A percentile compares a stretch with the other conserved stretches of the same genome.
Conservation (phyloP, 2,797 vertebrate genomes). For the Notoglanidium macrostoma region DNA sequence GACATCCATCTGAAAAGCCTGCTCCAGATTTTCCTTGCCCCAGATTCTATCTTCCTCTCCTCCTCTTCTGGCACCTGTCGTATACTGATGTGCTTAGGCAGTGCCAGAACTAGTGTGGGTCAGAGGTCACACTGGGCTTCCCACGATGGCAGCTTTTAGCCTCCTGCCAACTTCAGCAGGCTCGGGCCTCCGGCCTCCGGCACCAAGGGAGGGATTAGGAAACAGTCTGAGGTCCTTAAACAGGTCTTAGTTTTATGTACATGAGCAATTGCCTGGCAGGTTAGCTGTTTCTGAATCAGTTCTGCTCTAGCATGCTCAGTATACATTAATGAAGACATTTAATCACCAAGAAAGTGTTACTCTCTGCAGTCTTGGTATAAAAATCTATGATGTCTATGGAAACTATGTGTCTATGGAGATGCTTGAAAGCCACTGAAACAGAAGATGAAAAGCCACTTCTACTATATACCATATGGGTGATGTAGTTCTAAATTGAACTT, state of each 20-base stretch:
- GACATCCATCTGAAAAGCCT: conserved; percentile 59
- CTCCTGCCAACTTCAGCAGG: conserved; percentile 72
- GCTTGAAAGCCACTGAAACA: too few relatives aligned
- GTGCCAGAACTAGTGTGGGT: conserved; percentile 65
- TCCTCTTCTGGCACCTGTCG: conserved; percentile 55
- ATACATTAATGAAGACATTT: conserved; percentile 6
- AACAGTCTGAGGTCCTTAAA: conserved; percentile 67
- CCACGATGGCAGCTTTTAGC: conserved; percentile 74
- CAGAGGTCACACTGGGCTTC: conserved; percentile 71
- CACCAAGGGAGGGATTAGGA: conserved; percentile 69
- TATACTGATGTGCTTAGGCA: conserved; percentile 59
- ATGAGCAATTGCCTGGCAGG: conserved; percentile 29
- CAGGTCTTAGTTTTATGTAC: conserved; percentile 51
- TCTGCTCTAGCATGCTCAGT: conserved; percentile 28
- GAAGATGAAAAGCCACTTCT: background rate
- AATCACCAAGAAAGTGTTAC: background rate
- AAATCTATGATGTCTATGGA: background rate
- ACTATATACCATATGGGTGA: background rate
- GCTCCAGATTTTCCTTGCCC: conserved; percentile 57
- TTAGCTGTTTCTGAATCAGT: conserved; percentile 21
- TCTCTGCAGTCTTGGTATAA: background rate
- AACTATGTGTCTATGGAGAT: background rate
- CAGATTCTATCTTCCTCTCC: conserved; percentile 52
- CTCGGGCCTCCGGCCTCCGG: conserved; percentile 62
- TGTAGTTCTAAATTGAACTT: conserved; percentile 3